Base-by-base conservation (phyloP, 2,113 vertebrate genomes). In the Albula goreensis region DNA sequence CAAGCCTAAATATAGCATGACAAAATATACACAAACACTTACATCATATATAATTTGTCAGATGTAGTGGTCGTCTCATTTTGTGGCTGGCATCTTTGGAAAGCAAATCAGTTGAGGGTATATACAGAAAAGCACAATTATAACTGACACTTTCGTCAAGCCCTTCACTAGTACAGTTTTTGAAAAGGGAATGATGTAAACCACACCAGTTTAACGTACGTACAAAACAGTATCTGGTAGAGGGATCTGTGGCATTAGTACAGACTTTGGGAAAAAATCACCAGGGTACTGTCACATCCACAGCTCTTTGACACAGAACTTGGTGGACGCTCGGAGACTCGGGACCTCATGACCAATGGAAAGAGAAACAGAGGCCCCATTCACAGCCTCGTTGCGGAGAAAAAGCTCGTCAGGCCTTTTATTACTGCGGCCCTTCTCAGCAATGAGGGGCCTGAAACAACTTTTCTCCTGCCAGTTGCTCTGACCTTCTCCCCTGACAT, bases 391-490 rank as follows among this genome's bases (percentile, higher is more conserved):
- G 41, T 41, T 80, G 25, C 80, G 80, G 11, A 31, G 79, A 52
- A 82, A 78, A 48, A 70, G 83, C 50, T 78, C 78, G 77, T 79
- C 51, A 49, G 48, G 31, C 51, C 74, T n/a, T 22, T 79, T 77
- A 85, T 49, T 80, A 17, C 53, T 19, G 41, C 60, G 52, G 12
- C n/a, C 60, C 70, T 83, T 31, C n/a, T 60, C 53, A 60, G 52
- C 15, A 60, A 60, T 60, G 25, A 60, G 5, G 31, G 53, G 49
- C 66, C 77, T 80, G n/a, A 80, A 83, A 77, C 74, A 84, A 50
- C 49, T 15, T 70, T 85, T 50, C 41, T 86, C 77, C 57, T 86
- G 80, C 86, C 88, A 88, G 83, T 83, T 84, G 83, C 78, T 66
- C 11, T 87, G 84, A 87, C 86, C 85, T 83, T 87, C 50, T 83